Evolutionary conservation across 1,140 invertebrate species (phyloP), one percentile per base, ranked within the genome.

Genomic region (Temnothorax longispinosus): DNA sequence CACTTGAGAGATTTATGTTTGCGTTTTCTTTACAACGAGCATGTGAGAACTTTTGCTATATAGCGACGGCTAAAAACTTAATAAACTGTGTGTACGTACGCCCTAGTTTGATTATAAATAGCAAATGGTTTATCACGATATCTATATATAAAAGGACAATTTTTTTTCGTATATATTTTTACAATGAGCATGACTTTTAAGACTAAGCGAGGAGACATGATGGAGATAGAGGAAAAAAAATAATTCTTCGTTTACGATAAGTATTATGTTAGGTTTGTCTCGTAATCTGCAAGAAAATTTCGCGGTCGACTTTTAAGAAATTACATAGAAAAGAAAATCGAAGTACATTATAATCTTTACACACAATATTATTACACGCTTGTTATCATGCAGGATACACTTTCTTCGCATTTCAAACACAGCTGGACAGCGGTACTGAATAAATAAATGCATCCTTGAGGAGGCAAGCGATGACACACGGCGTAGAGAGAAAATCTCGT

Each of bases 401-500:
- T 74, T 58, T 85, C 50, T 38, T 65, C 50, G 44, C 52, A 50
- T 81, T 81, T 81, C 64, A 74, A 74, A 38, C 52, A 32, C 62
- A 60, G 80, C 67, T 38, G 69, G 67, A 60, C 67, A 72, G 65
- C 76, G 65, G 65, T 32, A 60, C 44, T 62, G 80, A 75, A 84
- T 84, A 84, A 84, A 84, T 84, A 60, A 84, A 84, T 60, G 80
- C 80, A 84, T 84, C 80, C 80, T 84, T 60, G 89, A 74, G 50
- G 74, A 74, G 38, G n/a, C 76, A n/a, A 64, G 72, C 13, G 67
- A 77, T 75, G 80, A 84, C 80, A 71, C 60, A 67, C 27, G 47
- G 88, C 60, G 77, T 35, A 11, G 69, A 86, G 76, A 90, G 89
- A 80, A 88, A 88, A 90, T 90, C 78, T 78, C 74, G 72, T 56